Percentiles rank a stretch among this genome's conserved stretches.
Conservation (phyloP, 1,140 invertebrate genomes). For the Cyclargus thomasi region DNA sequence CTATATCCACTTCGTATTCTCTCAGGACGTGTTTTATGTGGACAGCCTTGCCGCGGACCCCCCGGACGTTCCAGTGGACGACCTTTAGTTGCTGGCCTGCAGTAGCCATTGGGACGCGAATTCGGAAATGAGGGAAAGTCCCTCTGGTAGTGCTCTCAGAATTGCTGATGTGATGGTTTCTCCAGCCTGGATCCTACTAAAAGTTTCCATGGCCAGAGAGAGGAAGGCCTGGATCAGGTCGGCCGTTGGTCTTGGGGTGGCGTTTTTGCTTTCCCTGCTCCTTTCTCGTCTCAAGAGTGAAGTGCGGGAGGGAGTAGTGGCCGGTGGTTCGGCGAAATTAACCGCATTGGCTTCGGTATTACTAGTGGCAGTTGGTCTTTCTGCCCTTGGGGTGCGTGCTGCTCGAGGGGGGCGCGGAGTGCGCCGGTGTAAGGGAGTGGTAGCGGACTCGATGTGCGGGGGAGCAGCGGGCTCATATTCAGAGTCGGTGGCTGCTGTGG, state of each 20-base stretch:
- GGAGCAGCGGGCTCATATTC: not conserved
- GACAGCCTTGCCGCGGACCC: not conserved
- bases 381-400: not conserved
- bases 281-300: not conserved
- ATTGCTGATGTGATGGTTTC: not conserved
- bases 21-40: slow-evolving; percentile 14
- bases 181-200: not conserved
- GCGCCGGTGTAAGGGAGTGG: not conserved
- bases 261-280: too few species aligned
- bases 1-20: slow-evolving; percentile 21
- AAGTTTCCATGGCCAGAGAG: not conserved
- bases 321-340: too few species aligned
- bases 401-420: not conserved
- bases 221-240: not conserved
- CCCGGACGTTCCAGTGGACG: slow-evolving; percentile 22
- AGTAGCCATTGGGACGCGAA: not conserved
- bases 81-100: not conserved
- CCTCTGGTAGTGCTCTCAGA: not conserved
- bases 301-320: too few species aligned
- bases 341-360: too few species aligned
- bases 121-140: not conserved
- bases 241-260: not conserved
- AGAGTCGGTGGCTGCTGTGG: not conserved
- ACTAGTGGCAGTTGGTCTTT: not conserved
- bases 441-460: not conserved